Evolutionary conservation across 1,140 invertebrate genomes (phyloP).

Genomic region (Tetraneura akinire): DNA sequence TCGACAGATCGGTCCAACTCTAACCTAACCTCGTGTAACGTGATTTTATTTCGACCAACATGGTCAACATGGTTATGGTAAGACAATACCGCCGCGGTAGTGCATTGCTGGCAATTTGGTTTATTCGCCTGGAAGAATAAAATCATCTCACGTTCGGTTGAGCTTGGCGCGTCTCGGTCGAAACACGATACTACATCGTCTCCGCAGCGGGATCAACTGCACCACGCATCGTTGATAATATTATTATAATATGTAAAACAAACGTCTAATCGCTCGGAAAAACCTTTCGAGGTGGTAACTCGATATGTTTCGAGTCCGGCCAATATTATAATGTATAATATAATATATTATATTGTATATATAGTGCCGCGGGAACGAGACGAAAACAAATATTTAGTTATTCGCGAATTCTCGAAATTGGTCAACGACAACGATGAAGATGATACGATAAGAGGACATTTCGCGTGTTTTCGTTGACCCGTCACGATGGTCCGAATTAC

Average conservation of each 20-base stretch:
- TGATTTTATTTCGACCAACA: too few species aligned
- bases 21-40: too few species aligned
- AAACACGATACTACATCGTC: conserved; percentile 23
- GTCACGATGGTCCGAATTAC: neutral
- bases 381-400: conserved; percentile 12
- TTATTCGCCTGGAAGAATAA: conserved; percentile 10
- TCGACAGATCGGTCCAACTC: too few species aligned
- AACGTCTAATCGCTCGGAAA: conserved; percentile 38
- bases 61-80: too few species aligned
- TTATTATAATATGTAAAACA: too few species aligned
- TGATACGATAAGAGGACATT: neutral
- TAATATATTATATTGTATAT: too few species aligned
- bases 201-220: too few species aligned
- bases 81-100: too few species aligned
- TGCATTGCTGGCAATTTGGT: too few species aligned
- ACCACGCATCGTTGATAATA: too few species aligned
- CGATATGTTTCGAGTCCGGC: neutral
- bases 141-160: neutral
- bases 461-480: conserved; percentile 9
- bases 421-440: neutral
- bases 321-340: too few species aligned
- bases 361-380: too few species aligned
- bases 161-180: conserved; percentile 1
- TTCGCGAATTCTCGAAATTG: neutral
- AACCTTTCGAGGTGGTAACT: conserved; percentile 20